Evolutionary conservation across 2,113 vertebrate genomes (phyloP).

Genomic region (Tachysurus vachellii): DNA sequence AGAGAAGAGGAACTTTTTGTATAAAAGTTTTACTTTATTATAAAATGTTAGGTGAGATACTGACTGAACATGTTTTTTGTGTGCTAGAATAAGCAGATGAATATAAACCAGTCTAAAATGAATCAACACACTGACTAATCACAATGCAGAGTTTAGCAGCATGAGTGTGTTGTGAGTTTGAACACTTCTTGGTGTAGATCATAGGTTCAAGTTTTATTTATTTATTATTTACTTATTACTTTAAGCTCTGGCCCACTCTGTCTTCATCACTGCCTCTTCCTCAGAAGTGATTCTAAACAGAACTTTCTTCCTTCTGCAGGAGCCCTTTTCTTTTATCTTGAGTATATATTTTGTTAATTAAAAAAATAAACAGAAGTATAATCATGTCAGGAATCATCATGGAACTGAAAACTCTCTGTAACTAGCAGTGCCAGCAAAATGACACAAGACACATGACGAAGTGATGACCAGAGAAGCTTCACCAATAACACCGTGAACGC

Average conservation of each 20-base stretch:
- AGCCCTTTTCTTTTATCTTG: not conserved
- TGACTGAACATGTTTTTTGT: too few relatives aligned
- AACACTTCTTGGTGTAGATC: not conserved
- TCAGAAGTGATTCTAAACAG: not conserved
- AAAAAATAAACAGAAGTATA: not conserved
- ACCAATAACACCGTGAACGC: slow-evolving; percentile 58
- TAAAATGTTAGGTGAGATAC: too few relatives aligned
- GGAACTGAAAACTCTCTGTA: too few relatives aligned
- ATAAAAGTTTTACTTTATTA: too few relatives aligned
- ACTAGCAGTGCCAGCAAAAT: not conserved
- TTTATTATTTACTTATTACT: not conserved
- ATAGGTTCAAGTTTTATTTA: too few relatives aligned
- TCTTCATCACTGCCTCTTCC: not conserved
- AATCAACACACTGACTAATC: not conserved
- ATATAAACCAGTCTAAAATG: not conserved
- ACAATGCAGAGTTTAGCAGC: not conserved
- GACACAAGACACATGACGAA: not conserved
- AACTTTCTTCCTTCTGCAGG: not conserved
- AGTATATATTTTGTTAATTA: too few relatives aligned
- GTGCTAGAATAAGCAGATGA: not conserved
- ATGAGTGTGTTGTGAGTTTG: not conserved
- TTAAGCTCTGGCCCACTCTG: not conserved
- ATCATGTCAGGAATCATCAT: not conserved
- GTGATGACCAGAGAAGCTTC: not conserved
- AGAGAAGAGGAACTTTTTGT: too few relatives aligned